Conservation (phyloP, 1,140 invertebrate genomes). For the Aplysia californica region DNA sequence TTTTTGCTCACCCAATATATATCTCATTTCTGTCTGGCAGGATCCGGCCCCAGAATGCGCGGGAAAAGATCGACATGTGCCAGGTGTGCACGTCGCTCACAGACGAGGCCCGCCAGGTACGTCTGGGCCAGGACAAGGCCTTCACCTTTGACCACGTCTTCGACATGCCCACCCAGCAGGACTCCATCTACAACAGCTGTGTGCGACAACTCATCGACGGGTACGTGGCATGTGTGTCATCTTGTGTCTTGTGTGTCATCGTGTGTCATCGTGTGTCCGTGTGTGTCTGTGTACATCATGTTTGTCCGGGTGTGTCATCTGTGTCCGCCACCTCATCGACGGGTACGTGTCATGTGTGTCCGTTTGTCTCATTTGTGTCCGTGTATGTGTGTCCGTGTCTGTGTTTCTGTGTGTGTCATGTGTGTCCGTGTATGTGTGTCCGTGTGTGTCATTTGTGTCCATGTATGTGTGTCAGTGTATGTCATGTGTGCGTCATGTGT, state of each 20-base stretch:
- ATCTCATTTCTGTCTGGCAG: conserved; percentile 71
- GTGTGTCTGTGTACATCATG: neutral
- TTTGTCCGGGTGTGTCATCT: conserved; percentile 60
- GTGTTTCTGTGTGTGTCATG: neutral
- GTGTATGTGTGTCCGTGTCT: neutral
- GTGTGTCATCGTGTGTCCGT: neutral
- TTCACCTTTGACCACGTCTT: conserved; percentile 94
- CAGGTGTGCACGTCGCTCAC: conserved; percentile 91
- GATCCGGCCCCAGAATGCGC: conserved; percentile 92
- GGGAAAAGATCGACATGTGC: conserved; percentile 95
- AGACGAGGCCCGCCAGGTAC: conserved; percentile 75
- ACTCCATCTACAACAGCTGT: conserved; percentile 81
- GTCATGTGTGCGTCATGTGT: neutral
- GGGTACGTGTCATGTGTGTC: conserved; percentile 51
- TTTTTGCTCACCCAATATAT: too few relatives aligned
- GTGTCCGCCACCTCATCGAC: conserved; percentile 80
- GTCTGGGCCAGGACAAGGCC: conserved; percentile 72
- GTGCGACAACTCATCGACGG: conserved; percentile 79
- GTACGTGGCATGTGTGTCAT: conserved; percentile 42
- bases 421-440: conserved; percentile 40
- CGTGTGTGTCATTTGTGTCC: conserved; percentile 41
- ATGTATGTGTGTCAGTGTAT: neutral
- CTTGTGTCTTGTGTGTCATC: neutral
- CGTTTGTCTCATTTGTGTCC: neutral
- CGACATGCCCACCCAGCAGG: conserved; percentile 76